Evolutionary conservation across 2,888 invertebrate species (phyloP).

Genomic region (Drosophila aldrichi): DNA sequence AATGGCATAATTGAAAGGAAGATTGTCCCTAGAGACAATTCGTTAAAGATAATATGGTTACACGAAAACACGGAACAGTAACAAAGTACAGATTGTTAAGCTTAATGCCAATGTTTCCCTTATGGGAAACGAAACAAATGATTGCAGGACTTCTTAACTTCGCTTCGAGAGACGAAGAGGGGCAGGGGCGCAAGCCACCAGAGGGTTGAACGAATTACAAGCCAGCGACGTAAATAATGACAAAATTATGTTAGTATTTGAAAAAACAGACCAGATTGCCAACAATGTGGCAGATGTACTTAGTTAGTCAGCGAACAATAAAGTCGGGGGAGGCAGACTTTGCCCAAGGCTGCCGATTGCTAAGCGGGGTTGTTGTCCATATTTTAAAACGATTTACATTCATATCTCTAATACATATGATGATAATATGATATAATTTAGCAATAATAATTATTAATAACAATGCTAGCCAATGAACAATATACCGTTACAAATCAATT

Average conservation of each 20-base stretch:
- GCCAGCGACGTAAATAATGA: conserved; percentile 79
- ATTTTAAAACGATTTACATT: not conserved
- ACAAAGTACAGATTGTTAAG: conserved; percentile 70
- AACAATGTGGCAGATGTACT: conserved; percentile 77
- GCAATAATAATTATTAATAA: not conserved
- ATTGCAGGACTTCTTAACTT: conserved; percentile 55
- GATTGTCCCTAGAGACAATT: conserved; percentile 73
- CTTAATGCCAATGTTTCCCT: conserved; percentile 61
- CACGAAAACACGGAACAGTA: conserved; percentile 58
- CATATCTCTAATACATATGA: no score
- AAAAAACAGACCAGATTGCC: conserved; percentile 72
- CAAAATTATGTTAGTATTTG: conserved; percentile 79
- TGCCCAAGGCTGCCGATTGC: conserved; percentile 30
- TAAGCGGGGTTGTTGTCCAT: conserved; percentile 32
- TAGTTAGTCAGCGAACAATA: conserved; percentile 48
- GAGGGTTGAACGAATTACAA: conserved; percentile 75
- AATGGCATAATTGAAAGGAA: conserved; percentile 74
- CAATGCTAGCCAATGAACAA: not conserved
- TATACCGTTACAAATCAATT: not conserved
- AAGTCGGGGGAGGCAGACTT: conserved; percentile 30
- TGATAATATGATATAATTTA: not conserved
- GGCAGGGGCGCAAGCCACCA: conserved; percentile 12
- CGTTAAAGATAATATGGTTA: conserved; percentile 78
- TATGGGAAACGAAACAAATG: conserved; percentile 67
- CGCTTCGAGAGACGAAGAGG: conserved; percentile 10